Evolutionary conservation across 2,888 invertebrate genomes (phyloP), one percentile per base, ranked within the genome.

Genomic region (Alsophila aescularia): DNA sequence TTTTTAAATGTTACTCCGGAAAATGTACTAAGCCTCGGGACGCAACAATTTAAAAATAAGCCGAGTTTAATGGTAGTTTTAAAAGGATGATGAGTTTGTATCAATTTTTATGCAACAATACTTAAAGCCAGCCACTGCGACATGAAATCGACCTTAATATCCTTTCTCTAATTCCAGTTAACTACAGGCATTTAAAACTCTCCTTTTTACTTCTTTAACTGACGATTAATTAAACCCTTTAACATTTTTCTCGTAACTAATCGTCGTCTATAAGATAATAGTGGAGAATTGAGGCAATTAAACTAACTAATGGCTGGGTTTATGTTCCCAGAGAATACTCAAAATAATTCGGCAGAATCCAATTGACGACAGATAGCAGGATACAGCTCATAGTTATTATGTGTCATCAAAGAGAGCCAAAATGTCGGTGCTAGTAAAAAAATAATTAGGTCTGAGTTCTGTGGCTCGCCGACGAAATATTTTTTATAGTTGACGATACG

Each of bases 391-490:
- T 75, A 69, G 80, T 79, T 77, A 85, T 85, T 85, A 85, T 79
- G 79, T 85, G 82, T 81, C 85, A 85, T 87, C 84, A 85, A 72
- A 78, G 66, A 66, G 67, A 74, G 68, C 73, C 72, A 72, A 80
- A 80, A 29, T 56, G 78, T 77, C 73, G 73, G 69, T 66, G 69
- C 59, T 68, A 66, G 67, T 75, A 83, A 85, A 85, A 84, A 85
- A 81, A 81, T 82, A 83, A 86, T 85, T 82, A 82, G 73, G 71
- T 69, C 58, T 65, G 63, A 66, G 55, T 44, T 62, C 62, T 69
- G 54, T 56, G 48, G 54, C 55, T 9, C 9, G 47, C 47, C 70
- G 67, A n/a, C 24, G 66, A 39, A 0, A 21, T 2, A 10, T 37
- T 5, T 13, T 37, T 51, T 51, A 41, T 6, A 37, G 4, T 8